A percentile compares a stretch with the other conserved stretches of the same genome.
These are phyloP conservation scores for Umimayanthus chanpuru DNA, from an alignment of 92 coral and sea anemone genomes.

Conservation along the genomic window DNA sequence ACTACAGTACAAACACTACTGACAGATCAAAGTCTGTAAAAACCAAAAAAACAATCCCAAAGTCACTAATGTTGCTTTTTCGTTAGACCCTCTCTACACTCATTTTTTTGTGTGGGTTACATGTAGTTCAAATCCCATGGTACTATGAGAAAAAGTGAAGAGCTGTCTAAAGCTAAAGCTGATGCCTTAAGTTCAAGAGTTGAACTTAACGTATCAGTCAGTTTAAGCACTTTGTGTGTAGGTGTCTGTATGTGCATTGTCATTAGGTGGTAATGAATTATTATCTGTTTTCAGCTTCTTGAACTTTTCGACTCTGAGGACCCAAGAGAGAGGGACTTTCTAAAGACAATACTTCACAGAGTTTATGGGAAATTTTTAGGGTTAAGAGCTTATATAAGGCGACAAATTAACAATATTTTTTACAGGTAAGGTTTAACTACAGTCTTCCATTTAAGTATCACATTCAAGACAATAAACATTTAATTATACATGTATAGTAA, in stretches of 20 bases:
- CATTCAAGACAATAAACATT: too few species aligned
- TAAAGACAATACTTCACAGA: slow-evolving; percentile 97
- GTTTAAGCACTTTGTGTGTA: background rate
- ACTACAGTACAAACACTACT: too few species aligned
- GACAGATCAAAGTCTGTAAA: too few species aligned
- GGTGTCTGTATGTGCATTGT: background rate
- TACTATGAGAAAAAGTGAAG: background rate
- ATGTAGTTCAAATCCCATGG: too few species aligned
- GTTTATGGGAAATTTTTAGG: slow-evolving; percentile 98
- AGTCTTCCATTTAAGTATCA: too few species aligned
- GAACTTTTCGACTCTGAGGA: slow-evolving; percentile 98
- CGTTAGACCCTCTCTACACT: too few species aligned
- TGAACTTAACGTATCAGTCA: too few species aligned
- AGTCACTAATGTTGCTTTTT: too few species aligned
- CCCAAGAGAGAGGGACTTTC: slow-evolving; percentile 96
- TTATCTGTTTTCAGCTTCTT: slow-evolving; percentile 66
- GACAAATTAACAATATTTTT: slow-evolving; percentile 95
- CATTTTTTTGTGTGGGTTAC: too few species aligned
- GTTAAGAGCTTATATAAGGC: slow-evolving; percentile 91
- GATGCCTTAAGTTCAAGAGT: too few species aligned
- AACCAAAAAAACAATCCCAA: too few species aligned
- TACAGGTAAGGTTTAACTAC: slow-evolving; percentile 70
- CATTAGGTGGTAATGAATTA: background rate
- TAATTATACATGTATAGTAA: too few species aligned
- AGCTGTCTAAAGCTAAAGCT: background rate